phyloP scores from a whole-genome alignment of 2,797 vertebrate species.

The Borostomias antarcticus region DNA sequence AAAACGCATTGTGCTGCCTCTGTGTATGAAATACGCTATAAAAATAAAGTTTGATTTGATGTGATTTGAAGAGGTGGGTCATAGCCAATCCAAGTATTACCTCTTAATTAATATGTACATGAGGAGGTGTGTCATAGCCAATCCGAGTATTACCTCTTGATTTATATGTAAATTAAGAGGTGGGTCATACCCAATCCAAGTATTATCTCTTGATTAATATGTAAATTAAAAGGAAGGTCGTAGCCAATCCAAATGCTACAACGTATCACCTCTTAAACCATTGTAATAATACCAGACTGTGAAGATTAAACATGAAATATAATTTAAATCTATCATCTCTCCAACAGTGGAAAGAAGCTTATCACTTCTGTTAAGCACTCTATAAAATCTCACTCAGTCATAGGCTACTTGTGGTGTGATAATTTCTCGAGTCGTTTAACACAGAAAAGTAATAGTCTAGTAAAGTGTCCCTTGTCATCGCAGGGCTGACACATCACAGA shows the following conservation, averaged over 20 bases:
- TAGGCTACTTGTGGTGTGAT: background rate
- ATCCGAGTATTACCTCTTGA: too few species aligned
- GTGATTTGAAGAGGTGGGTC: too few species aligned
- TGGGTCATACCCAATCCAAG: too few species aligned
- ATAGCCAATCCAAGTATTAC: too few species aligned
- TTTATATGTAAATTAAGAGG: too few species aligned
- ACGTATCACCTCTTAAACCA: background rate
- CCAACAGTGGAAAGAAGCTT: constrained; percentile 1
- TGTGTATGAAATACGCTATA: too few species aligned
- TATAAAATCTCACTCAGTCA: constrained; percentile 8
- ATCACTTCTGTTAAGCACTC: background rate
- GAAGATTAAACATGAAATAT: background rate
- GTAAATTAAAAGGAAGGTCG: too few species aligned
- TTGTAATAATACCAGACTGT: background rate
- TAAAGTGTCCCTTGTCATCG: background rate
- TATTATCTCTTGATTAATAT: too few species aligned
- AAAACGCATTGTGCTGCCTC: too few species aligned
- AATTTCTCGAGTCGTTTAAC: constrained; percentile 5
- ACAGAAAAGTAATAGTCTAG: constrained; percentile 5
- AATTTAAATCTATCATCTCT: constrained; percentile 2
- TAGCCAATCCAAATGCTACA: background rate
- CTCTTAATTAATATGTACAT: too few species aligned
- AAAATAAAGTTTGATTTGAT: too few species aligned
- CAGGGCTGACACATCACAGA: background rate
- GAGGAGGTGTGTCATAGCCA: too few species aligned